These are phyloP conservation scores for Gasterosteus aculeatus DNA, from an alignment of 2,113 vertebrate species.

Conservation along the genomic window DNA sequence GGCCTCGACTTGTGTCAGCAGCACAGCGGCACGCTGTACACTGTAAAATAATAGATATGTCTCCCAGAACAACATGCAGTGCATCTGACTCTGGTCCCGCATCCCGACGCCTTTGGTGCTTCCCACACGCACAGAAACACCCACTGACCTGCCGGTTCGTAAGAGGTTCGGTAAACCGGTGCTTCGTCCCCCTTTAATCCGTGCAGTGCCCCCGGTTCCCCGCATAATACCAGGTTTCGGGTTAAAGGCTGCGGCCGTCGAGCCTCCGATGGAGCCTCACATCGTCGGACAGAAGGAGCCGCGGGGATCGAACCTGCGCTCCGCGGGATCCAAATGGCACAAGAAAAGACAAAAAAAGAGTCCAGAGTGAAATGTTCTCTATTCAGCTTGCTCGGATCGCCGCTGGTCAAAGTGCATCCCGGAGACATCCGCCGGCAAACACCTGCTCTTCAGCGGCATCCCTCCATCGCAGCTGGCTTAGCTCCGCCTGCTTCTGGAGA, in stretches of 20 bases:
- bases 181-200: constrained; percentile 73
- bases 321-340: not conserved
- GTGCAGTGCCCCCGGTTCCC: constrained; percentile 50
- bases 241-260: constrained; percentile 45
- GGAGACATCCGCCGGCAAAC: constrained; percentile 61
- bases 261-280: constrained; percentile 57
- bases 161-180: constrained; percentile 51
- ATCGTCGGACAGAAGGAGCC: constrained; percentile 49
- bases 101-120: not conserved
- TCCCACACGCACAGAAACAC: constrained; percentile 21
- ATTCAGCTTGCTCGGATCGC: not conserved
- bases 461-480: constrained; percentile 53
- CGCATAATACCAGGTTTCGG: constrained; percentile 75
- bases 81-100: not conserved
- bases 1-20: constrained; percentile 46
- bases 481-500: constrained; percentile 68
- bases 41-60: not conserved
- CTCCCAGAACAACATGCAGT: not conserved
- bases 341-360: not conserved
- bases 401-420: constrained; percentile 5
- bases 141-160: constrained; percentile 74
- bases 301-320: not conserved
- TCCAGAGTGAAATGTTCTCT: not conserved
- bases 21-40: not conserved
- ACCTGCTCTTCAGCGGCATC: constrained; percentile 76